Evolutionary conservation across 2,888 invertebrate species (phyloP).

Genomic region (Ethmia dodecea): DNA sequence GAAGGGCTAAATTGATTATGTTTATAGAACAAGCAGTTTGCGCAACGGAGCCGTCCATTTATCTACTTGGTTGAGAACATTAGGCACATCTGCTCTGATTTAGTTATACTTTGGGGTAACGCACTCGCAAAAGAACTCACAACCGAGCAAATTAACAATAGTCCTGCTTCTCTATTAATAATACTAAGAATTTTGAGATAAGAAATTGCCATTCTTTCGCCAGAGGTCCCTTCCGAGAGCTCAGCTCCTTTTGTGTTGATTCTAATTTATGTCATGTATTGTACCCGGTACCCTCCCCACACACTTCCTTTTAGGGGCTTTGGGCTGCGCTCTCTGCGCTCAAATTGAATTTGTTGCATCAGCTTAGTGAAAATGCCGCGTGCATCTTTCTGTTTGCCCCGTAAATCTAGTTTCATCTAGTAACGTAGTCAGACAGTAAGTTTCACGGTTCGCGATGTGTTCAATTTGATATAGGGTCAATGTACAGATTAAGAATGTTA

Average conservation of each 20-base stretch:
- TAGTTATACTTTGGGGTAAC: constrained; percentile 34
- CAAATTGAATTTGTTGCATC: constrained; percentile 67
- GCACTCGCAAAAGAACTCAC: constrained; percentile 44
- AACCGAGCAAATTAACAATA: constrained; percentile 62
- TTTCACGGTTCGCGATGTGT: too few relatives aligned
- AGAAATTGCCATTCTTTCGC: constrained; percentile 74
- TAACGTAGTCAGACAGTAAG: too few relatives aligned
- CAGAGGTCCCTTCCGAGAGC: constrained; percentile 70
- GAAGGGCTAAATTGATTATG: constrained; percentile 48
- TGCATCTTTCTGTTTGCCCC: constrained; percentile 36
- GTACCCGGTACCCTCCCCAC: constrained; percentile 67
- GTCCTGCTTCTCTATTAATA: constrained; percentile 53
- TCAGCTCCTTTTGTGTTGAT: constrained; percentile 67
- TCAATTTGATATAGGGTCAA: constrained; percentile 25
- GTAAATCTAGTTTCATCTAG: constrained; percentile 22
- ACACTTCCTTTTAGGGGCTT: constrained; percentile 65
- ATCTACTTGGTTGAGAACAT: constrained; percentile 40
- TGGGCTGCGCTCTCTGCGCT: constrained; percentile 45
- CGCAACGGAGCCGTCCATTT: constrained; percentile 40
- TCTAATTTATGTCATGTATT: constrained; percentile 76
- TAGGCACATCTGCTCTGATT: constrained; percentile 69
- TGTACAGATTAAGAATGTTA: constrained; percentile 30
- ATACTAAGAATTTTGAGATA: constrained; percentile 65
- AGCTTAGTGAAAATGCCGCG: constrained; percentile 54
- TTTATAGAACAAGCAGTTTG: constrained; percentile 39